These are phyloP conservation scores for Micoletzkya japonica DNA, from an alignment of 2,888 invertebrate species.

Conservation along the genomic window DNA sequence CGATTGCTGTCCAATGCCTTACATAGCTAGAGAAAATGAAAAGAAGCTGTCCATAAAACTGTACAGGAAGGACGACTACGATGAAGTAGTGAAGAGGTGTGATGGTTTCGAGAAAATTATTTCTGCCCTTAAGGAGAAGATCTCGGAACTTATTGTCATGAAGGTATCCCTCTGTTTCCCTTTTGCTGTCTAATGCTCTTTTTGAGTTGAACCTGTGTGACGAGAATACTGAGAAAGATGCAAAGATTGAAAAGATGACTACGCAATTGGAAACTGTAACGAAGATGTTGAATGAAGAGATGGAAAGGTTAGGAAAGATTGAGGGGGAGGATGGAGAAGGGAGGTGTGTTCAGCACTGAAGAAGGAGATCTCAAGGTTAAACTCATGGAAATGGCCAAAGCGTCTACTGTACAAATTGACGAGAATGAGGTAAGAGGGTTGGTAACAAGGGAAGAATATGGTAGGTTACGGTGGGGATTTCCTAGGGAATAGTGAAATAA, in stretches of 20 bases:
- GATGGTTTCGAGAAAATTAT: conserved; percentile 6
- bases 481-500: no score
- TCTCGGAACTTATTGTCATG: background rate
- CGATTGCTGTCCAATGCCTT: no score
- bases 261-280: conserved; percentile 23
- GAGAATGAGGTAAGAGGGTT: no score
- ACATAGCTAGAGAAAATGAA: background rate
- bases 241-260: no score
- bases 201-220: no score
- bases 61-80: background rate
- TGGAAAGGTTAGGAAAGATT: conserved; percentile 34
- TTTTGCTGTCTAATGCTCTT: background rate
- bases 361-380: no score
- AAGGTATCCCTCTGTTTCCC: no score
- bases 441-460: no score
- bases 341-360: conserved; percentile 31
- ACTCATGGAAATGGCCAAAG: no score
- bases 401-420: no score
- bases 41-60: background rate
- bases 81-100: conserved; percentile 2
- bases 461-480: no score
- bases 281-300: conserved; percentile 35
- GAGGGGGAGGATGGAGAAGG: conserved; percentile 30
- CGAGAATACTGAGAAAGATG: no score
- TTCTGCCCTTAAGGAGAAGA: conserved; percentile 23